phyloP scores from a whole-genome alignment of 2,797 vertebrate species.

The Propithecus perrieri region DNA sequence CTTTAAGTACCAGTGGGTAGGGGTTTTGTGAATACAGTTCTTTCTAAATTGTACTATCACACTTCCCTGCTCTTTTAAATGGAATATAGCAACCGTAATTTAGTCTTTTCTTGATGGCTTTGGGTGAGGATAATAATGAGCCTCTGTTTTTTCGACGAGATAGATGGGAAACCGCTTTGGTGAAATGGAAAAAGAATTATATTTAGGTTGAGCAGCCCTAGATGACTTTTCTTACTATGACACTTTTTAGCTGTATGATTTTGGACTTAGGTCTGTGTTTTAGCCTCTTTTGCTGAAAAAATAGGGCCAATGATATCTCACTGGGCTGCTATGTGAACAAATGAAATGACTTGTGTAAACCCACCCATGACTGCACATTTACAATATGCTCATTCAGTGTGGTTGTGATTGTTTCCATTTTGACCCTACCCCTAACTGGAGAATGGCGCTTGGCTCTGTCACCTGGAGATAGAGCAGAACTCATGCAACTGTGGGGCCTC shows the following conservation, averaged over 20 bases:
- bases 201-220: neutral
- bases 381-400: neutral
- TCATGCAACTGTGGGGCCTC: too few relatives aligned
- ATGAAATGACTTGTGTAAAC: neutral
- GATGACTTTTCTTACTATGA: neutral
- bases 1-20: neutral
- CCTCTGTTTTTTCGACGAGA: neutral
- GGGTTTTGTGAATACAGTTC: neutral
- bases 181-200: neutral
- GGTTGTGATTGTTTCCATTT: neutral
- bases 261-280: neutral
- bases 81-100: neutral
- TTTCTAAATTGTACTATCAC: neutral
- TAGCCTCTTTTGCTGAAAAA: neutral
- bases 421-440: rapidly evolving
- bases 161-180: neutral
- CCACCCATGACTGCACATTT: neutral
- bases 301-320: neutral
- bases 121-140: neutral
- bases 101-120: neutral
- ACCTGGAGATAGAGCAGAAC: neutral
- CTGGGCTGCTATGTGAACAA: neutral
- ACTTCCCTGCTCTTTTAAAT: neutral
- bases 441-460: neutral
- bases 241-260: neutral